Base-by-base conservation (phyloP, 1,140 invertebrate species). In the Papilio aristodemus region DNA sequence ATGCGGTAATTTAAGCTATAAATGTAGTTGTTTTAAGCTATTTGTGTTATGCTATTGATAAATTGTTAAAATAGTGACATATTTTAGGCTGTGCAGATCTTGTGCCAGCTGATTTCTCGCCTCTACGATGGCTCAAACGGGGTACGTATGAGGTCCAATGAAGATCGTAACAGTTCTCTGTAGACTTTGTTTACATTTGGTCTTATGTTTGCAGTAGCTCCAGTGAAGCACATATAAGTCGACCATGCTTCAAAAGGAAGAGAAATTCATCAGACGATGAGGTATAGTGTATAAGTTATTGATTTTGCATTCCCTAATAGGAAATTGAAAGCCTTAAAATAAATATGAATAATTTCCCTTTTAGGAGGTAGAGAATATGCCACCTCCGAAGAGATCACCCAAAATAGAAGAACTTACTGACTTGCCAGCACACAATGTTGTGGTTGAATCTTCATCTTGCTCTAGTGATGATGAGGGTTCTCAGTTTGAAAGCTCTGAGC, bases 251-350 rank as follows among this genome's bases (percentile, higher is more conserved):
- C 67, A 91, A 91, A 82, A 73, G 89, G 58, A 91, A 90, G 74
- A 88, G 89, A 78, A 87, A 75, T 72, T 86, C 89, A 67, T 84
- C 82, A 71, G 89, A 91, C 71, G 87, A 91, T 86, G 89, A 91
- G 88, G 89, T 91, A 50, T 54, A 41, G 77, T 77, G 60, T 58
- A 57, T 62, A 43, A 46, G 46, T 36, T 70, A 38, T 25, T 60
- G 22, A 9, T 50, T 50, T 22, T 50, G 7, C 46, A 22, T 50
- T 4, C 8, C 19, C 46, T 50, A 10, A 22, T 50, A 22, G 19
- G 19, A 22, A 50, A 22, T 25, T 3, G 22, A 9, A 50, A 50
- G 19, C 10, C 11, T 11, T 63, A 13, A 54, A 36, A 67, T 66
- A 27, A 71, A 10, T 72, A 13, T 69, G 50, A 54, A 11, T 67